Evolutionary conservation across 2,113 vertebrate genomes (phyloP), one percentile per base, ranked within the genome.

Genomic region (Lynx canadensis): DNA sequence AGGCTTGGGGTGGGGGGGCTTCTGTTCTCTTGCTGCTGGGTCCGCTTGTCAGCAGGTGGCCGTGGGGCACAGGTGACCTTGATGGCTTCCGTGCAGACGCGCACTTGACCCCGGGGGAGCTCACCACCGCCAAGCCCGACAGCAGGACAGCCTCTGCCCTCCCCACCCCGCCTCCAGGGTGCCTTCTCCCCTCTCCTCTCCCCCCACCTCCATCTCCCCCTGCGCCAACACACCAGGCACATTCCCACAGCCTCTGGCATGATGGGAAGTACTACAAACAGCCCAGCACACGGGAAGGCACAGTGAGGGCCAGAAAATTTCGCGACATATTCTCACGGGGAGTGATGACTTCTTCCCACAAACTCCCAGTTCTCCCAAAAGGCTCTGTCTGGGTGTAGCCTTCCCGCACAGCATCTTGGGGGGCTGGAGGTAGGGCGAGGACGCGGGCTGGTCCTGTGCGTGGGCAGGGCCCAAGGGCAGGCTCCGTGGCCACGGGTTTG

Each of bases 401-500:
- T 10, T 50, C 45, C n/a, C 14, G 7, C 1, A 0, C 50, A 45
- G 2, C 41, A 7, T 50, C 41, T 52, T 65, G 29, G 0, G 31
- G 33, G 73, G 15, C 55, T 27, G 1, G 19, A 63, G 57, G 29
- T 4, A 29, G n/a, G 18, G 33, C 3, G 45, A 15, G 4, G 8
- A 41, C 50, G 5, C 4, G 29, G 27, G 29, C 19, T n/a, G n/a
- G 16, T 36, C 25, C 50, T 23, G 29, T 15, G 25, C 50, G 65
- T 0, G 5, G 29, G 66, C 31, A 57, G 10, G 23, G 50, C 3
- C 10, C 50, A 3, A 15, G 7, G 57, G 31, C 82, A 1, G 29
- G 25, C 41, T 76, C 82, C 14, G 0, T 13, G 4, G 7, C 79
- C 57, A 21, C 3, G 0, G 1, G 66, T 48, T 11, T 11, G 41